phyloP scores from a whole-genome alignment of 92 coral and sea anemone species.

The Paramuricea clavata region DNA sequence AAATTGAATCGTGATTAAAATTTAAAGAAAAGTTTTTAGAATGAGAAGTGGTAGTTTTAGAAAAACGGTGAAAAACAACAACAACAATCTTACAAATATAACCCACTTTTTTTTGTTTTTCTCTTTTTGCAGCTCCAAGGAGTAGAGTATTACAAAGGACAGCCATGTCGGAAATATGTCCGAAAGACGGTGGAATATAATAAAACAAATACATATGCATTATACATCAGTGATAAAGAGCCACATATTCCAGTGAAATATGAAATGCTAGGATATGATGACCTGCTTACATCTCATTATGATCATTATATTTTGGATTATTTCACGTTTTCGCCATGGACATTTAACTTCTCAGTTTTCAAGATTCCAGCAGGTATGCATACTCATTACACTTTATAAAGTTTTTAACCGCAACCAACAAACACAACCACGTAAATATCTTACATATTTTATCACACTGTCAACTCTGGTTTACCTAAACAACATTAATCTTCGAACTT shows the following conservation, averaged over 20 bases:
- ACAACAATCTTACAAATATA: no score
- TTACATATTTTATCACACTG: no score
- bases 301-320: slow-evolving; percentile 94
- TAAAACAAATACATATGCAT: slow-evolving; percentile 83
- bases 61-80: no score
- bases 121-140: slow-evolving; percentile 76
- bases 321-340: slow-evolving; percentile 89
- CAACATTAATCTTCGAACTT: no score
- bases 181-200: slow-evolving; percentile 75
- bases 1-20: no score
- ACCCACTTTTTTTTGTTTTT: no score
- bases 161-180: slow-evolving; percentile 78
- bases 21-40: no score
- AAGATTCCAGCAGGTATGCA: slow-evolving; percentile 78
- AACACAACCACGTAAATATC: no score
- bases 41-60: no score
- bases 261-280: slow-evolving; percentile 96
- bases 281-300: slow-evolving; percentile 95
- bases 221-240: slow-evolving; percentile 73
- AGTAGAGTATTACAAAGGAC: slow-evolving; percentile 81
- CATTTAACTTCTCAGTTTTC: slow-evolving; percentile 79
- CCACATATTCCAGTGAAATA: slow-evolving; percentile 92
- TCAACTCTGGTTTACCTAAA: no score
- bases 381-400: not conserved
- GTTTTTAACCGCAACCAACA: not conserved